Evolutionary conservation across 2,113 vertebrate genomes (phyloP).

Genomic region (Sphaerodactylus townsendi): DNA sequence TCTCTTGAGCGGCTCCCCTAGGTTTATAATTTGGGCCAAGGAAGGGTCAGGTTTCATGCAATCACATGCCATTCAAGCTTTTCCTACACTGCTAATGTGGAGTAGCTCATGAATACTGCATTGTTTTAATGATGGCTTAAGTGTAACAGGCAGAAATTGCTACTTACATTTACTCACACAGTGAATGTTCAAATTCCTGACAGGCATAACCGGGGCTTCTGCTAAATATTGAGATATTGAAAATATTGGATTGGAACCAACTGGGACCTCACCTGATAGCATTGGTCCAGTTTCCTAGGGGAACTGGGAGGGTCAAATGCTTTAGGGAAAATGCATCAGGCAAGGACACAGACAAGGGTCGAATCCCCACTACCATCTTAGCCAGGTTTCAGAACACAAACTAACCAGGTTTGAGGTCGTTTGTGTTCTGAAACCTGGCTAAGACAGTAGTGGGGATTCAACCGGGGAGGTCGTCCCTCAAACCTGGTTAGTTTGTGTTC

Average conservation of each 20-base stretch:
- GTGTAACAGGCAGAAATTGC: slow-evolving; percentile 10
- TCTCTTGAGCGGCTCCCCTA: slow-evolving; percentile 3
- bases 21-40: slow-evolving; percentile 28
- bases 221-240: neutral
- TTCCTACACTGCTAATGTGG: neutral
- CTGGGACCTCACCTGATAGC: neutral
- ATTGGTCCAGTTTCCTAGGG: neutral
- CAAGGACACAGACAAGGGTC: too few species aligned
- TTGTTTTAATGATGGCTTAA: slow-evolving; percentile 47
- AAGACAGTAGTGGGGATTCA: too few species aligned
- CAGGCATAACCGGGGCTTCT: neutral
- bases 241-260: too few species aligned
- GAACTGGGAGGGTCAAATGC: neutral
- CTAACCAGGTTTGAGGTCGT: too few species aligned
- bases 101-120: slow-evolving; percentile 2
- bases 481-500: too few species aligned
- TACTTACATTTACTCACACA: slow-evolving; percentile 21
- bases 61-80: slow-evolving; percentile 20
- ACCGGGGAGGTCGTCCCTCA: too few species aligned
- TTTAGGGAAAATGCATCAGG: neutral
- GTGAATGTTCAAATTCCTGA: neutral
- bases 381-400: too few species aligned
- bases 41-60: slow-evolving; percentile 35
- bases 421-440: too few species aligned
- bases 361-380: too few species aligned